These are phyloP conservation scores for Lethenteron reissneri DNA, from an alignment of 2,113 vertebrate genomes.

Conservation along the genomic window DNA sequence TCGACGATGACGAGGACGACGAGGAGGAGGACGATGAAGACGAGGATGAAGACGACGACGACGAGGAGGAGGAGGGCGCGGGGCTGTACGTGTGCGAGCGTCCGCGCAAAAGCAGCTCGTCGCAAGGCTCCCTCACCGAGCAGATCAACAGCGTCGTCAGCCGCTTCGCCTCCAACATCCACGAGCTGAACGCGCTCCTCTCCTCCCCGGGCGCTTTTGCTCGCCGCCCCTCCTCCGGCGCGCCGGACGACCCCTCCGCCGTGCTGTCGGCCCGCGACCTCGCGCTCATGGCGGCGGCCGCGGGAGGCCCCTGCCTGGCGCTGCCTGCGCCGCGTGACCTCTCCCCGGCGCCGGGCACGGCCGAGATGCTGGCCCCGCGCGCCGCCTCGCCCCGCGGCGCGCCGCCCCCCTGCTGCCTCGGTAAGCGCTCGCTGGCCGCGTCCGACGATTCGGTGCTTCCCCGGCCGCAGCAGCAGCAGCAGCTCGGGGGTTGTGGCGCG, in stretches of 20 bases:
- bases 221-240: too few relatives aligned
- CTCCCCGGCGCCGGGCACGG: constrained; percentile 64
- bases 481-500: too few relatives aligned
- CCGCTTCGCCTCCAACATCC: constrained; percentile 32
- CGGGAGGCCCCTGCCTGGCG: constrained; percentile 22
- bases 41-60: too few relatives aligned
- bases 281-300: constrained; percentile 24
- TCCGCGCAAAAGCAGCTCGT: constrained; percentile 21
- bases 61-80: too few relatives aligned
- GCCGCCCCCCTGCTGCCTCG: too few relatives aligned
- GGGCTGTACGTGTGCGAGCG: constrained; percentile 26
- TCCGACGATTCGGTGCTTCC: too few relatives aligned
- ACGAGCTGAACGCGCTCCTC: constrained; percentile 20
- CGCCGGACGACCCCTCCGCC: constrained; percentile 25
- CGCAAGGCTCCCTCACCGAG: constrained; percentile 29
- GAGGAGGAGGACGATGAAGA: too few relatives aligned
- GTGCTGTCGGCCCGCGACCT: constrained; percentile 41
- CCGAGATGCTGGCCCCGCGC: constrained; percentile 66
- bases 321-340: constrained; percentile 58
- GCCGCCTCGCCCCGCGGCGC: constrained; percentile 21
- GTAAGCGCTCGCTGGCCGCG: too few relatives aligned
- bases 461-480: too few relatives aligned
- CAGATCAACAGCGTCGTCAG: constrained; percentile 38
- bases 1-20: too few relatives aligned
- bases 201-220: too few relatives aligned